Conservation (phyloP, 2,888 invertebrate species). For the Mythimna loreyi region DNA sequence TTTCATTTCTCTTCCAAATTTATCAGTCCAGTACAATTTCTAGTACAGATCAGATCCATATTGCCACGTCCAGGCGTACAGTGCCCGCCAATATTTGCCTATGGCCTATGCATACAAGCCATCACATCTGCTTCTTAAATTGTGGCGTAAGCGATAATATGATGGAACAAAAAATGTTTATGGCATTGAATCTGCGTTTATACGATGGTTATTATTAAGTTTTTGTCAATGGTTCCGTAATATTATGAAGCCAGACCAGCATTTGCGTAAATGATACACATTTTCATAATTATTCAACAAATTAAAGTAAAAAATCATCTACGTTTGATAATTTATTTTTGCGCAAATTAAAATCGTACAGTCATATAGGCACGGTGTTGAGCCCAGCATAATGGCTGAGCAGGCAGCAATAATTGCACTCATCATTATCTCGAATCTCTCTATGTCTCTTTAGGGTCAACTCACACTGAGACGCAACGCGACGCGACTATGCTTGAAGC, state of each 20-base stretch:
- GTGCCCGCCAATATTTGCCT: not conserved
- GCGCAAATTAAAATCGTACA: conserved; percentile 62
- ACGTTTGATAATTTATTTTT: conserved; percentile 27
- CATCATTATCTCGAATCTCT: conserved; percentile 62
- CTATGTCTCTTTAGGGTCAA: conserved; percentile 33
- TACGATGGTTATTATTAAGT: not conserved
- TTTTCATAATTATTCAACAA: not conserved
- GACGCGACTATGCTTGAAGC: not conserved
- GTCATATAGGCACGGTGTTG: conserved; percentile 51
- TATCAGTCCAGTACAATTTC: not conserved
- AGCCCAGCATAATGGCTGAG: conserved; percentile 60
- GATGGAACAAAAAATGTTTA: not conserved
- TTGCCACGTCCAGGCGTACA: not conserved
- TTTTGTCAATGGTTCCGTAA: not conserved
- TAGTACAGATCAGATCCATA: not conserved
- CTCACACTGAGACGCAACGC: not conserved
- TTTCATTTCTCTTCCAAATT: not conserved
- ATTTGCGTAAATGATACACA: not conserved
- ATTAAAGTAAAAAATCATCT: conserved; percentile 14
- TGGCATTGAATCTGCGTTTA: not conserved
- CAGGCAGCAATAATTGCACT: conserved; percentile 61
- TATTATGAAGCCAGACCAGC: not conserved
- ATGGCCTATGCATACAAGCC: too few relatives aligned
- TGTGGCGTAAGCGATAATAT: too few relatives aligned
- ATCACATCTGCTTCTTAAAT: too few relatives aligned